Conservation (phyloP, 2,797 vertebrate species). For the Tangara arthus region DNA sequence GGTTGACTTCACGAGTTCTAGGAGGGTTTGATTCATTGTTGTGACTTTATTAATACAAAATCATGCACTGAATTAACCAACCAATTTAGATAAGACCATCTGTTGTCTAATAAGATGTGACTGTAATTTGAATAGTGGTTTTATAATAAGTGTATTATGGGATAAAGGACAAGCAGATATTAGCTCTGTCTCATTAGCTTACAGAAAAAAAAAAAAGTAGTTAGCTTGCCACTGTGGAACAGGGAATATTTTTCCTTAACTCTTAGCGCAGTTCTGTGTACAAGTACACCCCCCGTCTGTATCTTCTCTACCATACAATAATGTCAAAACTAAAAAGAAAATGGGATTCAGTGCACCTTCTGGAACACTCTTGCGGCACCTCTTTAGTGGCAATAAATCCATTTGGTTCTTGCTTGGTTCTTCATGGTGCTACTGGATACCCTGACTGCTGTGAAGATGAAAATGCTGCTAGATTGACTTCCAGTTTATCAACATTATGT, state of each 20-base stretch:
- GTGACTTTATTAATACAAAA: conserved; percentile 40
- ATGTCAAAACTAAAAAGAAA: not conserved
- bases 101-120: conserved; percentile 52
- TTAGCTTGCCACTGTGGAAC: not conserved
- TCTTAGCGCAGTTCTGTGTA: not conserved
- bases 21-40: conserved; percentile 21
- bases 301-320: not conserved
- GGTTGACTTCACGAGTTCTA: not conserved
- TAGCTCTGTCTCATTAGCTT: conserved; percentile 36
- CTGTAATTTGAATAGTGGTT: conserved; percentile 31
- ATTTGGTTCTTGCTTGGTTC: not conserved
- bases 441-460: not conserved
- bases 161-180: conserved; percentile 46
- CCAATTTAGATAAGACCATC: conserved; percentile 56
- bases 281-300: not conserved
- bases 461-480: not conserved
- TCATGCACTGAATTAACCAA: conserved; percentile 48
- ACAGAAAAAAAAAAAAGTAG: not conserved
- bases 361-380: not conserved
- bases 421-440: not conserved
- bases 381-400: not conserved
- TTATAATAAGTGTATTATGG: conserved; percentile 36
- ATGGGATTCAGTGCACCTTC: not conserved
- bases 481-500: not conserved
- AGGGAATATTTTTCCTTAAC: not conserved